A percentile compares a stretch with the other conserved stretches of the same genome.
Evolutionary conservation across 2,113 vertebrate genomes (phyloP).

Genomic region (Monopterus albus): DNA sequence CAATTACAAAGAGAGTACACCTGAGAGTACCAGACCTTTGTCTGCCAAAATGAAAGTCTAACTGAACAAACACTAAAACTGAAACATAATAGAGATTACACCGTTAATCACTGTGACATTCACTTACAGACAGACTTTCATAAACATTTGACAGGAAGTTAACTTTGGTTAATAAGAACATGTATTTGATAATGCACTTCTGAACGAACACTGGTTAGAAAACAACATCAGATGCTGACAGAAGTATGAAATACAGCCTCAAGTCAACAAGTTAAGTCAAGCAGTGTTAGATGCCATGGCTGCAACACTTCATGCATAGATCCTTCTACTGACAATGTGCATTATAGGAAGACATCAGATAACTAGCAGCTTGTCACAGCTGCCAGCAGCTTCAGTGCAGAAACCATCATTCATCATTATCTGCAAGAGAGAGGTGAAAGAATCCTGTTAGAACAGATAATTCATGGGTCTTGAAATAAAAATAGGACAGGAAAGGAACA

Average conservation of each 20-base stretch:
- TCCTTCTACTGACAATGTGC: slow-evolving; percentile 35
- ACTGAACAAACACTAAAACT: slow-evolving; percentile 22
- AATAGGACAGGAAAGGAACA: no score
- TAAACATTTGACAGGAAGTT: slow-evolving; percentile 35
- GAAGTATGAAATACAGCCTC: slow-evolving; percentile 52
- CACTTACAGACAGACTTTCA: slow-evolving; percentile 20
- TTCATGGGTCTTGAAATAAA: no score
- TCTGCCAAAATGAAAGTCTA: slow-evolving; percentile 15
- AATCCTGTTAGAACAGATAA: not conserved
- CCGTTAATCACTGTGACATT: slow-evolving; percentile 20
- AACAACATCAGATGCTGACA: slow-evolving; percentile 49
- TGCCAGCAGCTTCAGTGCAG: slow-evolving; percentile 47
- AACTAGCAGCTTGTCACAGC: slow-evolving; percentile 73
- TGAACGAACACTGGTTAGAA: slow-evolving; percentile 58
- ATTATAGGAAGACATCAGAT: slow-evolving; percentile 74
- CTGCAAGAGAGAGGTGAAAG: slow-evolving; percentile 57
- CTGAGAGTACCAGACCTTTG: slow-evolving; percentile 63
- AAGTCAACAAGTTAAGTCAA: slow-evolving; percentile 53
- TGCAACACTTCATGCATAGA: slow-evolving; percentile 60
- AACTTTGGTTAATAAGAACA: slow-evolving; percentile 74
- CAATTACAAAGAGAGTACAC: slow-evolving; percentile 46
- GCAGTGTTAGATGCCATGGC: slow-evolving; percentile 50
- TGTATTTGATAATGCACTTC: slow-evolving; percentile 56
- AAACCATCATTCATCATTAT: slow-evolving; percentile 76
- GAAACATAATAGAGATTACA: not conserved